Conservation (phyloP, 2,797 vertebrate species). For the Enteromius argenteus region DNA sequence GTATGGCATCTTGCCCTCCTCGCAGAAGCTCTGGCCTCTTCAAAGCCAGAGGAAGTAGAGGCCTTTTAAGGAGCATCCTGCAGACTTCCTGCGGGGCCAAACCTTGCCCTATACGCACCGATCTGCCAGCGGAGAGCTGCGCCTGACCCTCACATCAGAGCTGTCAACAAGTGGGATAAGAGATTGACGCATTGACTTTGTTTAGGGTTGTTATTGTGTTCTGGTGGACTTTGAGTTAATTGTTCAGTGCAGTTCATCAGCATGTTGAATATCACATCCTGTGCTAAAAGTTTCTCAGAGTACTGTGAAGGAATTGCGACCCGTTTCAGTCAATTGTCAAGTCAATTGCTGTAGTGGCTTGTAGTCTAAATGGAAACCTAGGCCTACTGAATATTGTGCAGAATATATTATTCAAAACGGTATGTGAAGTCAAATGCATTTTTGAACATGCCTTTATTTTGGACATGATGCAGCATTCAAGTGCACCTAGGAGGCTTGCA, state of each 20-base stretch:
- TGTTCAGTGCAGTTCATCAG: not conserved
- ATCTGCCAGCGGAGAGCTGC: slow-evolving; percentile 34
- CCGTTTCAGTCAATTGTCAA: not conserved
- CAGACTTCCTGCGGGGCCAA: slow-evolving; percentile 78
- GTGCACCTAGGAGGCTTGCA: too few species aligned
- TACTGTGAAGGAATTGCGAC: not conserved
- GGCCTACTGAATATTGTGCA: too few species aligned
- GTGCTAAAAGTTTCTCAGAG: not conserved
- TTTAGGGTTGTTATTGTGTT: not conserved
- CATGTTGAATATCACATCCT: not conserved
- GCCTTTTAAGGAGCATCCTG: slow-evolving; percentile 83
- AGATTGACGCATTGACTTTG: not conserved
- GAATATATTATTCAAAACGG: not conserved
- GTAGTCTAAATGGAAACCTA: not conserved
- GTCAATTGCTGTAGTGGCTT: not conserved
- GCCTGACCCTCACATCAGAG: not conserved
- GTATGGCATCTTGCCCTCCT: slow-evolving; percentile 71
- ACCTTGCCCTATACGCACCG: slow-evolving; percentile 66
- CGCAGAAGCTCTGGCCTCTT: slow-evolving; percentile 80
- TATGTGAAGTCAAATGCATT: not conserved
- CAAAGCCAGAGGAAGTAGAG: slow-evolving; percentile 81
- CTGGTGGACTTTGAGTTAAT: not conserved
- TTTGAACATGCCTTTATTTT: not conserved
- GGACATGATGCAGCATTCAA: not conserved
- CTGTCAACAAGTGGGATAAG: not conserved